Conservation (phyloP, 2,888 invertebrate genomes). For the Lepidocyrtinus sp. region DNA sequence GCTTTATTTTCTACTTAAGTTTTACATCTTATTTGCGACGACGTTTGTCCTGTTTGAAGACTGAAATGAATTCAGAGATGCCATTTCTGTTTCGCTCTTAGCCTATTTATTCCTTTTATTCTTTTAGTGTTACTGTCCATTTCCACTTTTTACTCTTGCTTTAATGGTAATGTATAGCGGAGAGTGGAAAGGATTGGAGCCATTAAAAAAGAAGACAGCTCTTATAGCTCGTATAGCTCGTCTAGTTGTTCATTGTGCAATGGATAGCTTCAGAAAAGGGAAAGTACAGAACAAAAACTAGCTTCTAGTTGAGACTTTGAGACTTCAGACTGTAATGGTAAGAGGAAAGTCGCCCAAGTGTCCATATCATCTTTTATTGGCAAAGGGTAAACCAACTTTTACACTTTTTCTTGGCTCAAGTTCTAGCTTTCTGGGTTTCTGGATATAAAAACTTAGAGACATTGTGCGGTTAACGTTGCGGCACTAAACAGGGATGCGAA, state of each 20-base stretch:
- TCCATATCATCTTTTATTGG: slow-evolving; percentile 50
- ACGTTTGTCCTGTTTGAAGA: not conserved
- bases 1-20: too few species aligned
- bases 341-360: slow-evolving; percentile 38
- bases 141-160: not conserved
- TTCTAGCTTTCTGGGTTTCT: slow-evolving; percentile 31
- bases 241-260: too few species aligned
- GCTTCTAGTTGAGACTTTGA: too few species aligned
- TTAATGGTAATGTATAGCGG: slow-evolving; percentile 40
- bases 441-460: too few species aligned
- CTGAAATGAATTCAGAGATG: slow-evolving; percentile 2
- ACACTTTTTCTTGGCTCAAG: slow-evolving; percentile 37
- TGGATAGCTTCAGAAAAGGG: slow-evolving; percentile 5
- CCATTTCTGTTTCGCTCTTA: not conserved
- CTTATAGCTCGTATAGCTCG: too few species aligned
- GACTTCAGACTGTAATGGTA: too few species aligned
- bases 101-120: not conserved
- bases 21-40: too few species aligned
- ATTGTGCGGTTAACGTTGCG: too few species aligned
- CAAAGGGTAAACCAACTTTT: too few species aligned
- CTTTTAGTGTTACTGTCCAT: not conserved
- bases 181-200: slow-evolving; percentile 39
- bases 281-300: slow-evolving; percentile 4
- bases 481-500: too few species aligned
- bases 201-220: slow-evolving; percentile 48